Percentiles rank a stretch among this genome's conserved stretches.
phyloP scores from a whole-genome alignment of 2,888 invertebrate species.

The Cetonia aurata region DNA sequence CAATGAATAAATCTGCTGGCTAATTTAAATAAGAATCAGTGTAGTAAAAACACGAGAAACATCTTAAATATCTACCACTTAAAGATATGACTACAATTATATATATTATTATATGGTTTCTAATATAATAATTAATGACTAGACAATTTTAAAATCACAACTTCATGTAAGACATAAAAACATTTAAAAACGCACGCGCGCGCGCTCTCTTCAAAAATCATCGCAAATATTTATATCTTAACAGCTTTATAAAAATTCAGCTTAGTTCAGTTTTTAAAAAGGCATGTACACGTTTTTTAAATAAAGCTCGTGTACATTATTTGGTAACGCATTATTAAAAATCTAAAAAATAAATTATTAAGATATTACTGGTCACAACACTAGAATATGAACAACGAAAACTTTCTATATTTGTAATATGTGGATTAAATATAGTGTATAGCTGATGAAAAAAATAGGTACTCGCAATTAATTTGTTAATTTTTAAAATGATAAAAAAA shows the following conservation, averaged over 20 bases:
- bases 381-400: neutral
- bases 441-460: neutral
- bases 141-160: slow-evolving; percentile 38
- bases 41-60: slow-evolving; percentile 34
- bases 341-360: slow-evolving; percentile 28
- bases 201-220: slow-evolving; percentile 1
- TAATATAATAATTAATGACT: slow-evolving; percentile 37
- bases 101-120: slow-evolving; percentile 16
- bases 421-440: too few relatives aligned
- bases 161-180: slow-evolving; percentile 36
- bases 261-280: slow-evolving; percentile 8
- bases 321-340: slow-evolving; percentile 39
- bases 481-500: too few relatives aligned
- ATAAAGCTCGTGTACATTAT: slow-evolving; percentile 32
- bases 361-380: slow-evolving; percentile 27
- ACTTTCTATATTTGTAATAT: neutral
- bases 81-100: slow-evolving; percentile 38
- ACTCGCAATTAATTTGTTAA: neutral
- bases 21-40: slow-evolving; percentile 23
- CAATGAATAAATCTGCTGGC: neutral
- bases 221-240: slow-evolving; percentile 8
- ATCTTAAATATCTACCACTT: slow-evolving; percentile 35
- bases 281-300: slow-evolving; percentile 19
- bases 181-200: slow-evolving; percentile 23
- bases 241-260: slow-evolving; percentile 5